Percentiles rank a stretch among this genome's conserved stretches.
Evolutionary conservation across 2,888 invertebrate species (phyloP).

Genomic region (Steinernema carpocapsae): DNA sequence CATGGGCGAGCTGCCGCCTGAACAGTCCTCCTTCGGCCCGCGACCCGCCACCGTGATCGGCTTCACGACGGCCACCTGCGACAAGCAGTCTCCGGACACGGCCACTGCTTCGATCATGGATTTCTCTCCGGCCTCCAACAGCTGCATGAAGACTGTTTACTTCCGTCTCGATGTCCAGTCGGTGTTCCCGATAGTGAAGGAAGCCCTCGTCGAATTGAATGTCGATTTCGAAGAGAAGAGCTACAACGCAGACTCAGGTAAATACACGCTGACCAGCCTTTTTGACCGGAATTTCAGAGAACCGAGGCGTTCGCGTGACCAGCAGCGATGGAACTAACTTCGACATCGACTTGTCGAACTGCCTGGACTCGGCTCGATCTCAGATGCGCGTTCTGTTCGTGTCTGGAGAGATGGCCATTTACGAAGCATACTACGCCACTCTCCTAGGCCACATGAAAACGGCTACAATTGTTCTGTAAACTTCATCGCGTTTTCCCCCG

Average conservation of each 20-base stretch:
- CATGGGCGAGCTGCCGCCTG: constrained; percentile 17
- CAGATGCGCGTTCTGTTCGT: constrained; percentile 28
- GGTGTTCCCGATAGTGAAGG: neutral
- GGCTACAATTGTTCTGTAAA: neutral
- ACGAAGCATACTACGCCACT: constrained; percentile 20
- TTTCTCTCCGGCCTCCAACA: constrained; percentile 24
- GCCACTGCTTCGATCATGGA: constrained; percentile 14
- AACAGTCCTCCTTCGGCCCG: constrained; percentile 46
- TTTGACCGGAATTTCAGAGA: neutral
- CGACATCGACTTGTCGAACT: constrained; percentile 15
- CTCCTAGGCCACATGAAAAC: constrained; percentile 14
- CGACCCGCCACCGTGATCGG: constrained; percentile 65
- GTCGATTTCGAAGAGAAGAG: constrained; percentile 21
- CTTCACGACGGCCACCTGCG: constrained; percentile 48
- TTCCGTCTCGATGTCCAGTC: constrained; percentile 4
- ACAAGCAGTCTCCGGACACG: constrained; percentile 24
- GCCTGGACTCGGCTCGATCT: constrained; percentile 29
- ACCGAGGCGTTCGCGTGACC: neutral
- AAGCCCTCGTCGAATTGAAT: neutral
- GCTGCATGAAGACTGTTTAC: constrained; percentile 24
- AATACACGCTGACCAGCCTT: neutral
- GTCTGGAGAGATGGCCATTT: constrained; percentile 12
- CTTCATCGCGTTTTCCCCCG: neutral
- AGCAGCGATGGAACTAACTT: constrained; percentile 20
- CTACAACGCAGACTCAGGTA: constrained; percentile 27